phyloP scores from a whole-genome alignment of 2,888 invertebrate species.

The Drosophila parthenogenetica region DNA sequence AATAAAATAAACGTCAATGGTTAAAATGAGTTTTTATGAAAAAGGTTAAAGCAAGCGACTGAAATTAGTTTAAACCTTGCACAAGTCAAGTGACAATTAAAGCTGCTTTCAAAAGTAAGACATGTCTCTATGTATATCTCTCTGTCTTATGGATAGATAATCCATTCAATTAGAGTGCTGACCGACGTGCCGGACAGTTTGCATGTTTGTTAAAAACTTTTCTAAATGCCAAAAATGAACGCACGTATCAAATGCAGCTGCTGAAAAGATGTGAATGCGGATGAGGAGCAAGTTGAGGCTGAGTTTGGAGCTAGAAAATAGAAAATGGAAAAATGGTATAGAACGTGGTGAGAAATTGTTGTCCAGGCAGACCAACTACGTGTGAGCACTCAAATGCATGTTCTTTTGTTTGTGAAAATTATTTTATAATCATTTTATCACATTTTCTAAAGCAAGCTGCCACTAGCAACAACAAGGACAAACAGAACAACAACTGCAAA shows the following conservation, averaged over 20 bases:
- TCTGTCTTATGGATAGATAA: constrained; percentile 30
- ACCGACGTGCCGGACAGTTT: constrained; percentile 17
- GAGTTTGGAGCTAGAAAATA: not conserved
- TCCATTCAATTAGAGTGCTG: constrained; percentile 58
- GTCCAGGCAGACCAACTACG: constrained; percentile 32
- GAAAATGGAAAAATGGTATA: not conserved
- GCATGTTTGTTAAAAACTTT: constrained; percentile 38
- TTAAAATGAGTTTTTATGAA: constrained; percentile 38
- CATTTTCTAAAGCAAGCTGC: constrained; percentile 69
- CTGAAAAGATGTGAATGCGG: constrained; percentile 11
- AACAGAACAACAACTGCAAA: constrained; percentile 20
- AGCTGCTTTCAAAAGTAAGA: not conserved
- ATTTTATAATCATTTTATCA: constrained; percentile 81
- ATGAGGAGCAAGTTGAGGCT: not conserved
- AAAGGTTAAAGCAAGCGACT: not conserved
- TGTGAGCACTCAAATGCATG: constrained; percentile 52
- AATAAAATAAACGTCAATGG: constrained; percentile 50
- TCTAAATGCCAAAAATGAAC: constrained; percentile 37
- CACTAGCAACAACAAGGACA: constrained; percentile 34
- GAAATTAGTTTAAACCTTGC: constrained; percentile 4
- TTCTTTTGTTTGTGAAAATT: constrained; percentile 75
- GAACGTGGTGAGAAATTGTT: not conserved
- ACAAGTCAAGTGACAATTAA: constrained; percentile 28
- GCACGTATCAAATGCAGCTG: constrained; percentile 59
- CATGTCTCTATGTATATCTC: not conserved